Conservation (phyloP, 1,140 invertebrate species). For the Saccostrea glomerata region DNA sequence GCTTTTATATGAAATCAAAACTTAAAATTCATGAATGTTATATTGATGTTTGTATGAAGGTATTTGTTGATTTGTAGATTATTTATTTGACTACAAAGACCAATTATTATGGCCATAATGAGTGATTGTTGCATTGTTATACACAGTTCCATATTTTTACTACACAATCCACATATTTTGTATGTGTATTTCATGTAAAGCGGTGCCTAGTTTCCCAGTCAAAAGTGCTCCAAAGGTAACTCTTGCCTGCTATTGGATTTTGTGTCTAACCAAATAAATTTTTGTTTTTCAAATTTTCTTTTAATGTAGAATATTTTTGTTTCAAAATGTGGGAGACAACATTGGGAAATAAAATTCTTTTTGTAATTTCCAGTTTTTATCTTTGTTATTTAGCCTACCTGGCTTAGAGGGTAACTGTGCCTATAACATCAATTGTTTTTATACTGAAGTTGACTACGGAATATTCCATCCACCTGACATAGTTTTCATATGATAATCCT, state of each 20-base stretch:
- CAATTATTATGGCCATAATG: constrained; percentile 8
- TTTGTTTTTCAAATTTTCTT: not conserved
- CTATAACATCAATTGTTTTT: no score
- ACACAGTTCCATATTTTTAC: not conserved
- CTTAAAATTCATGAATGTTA: not conserved
- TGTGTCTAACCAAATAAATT: constrained; percentile 33
- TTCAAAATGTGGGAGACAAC: constrained; percentile 21
- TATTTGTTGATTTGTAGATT: constrained; percentile 23
- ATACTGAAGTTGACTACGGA: no score
- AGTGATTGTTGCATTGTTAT: constrained; percentile 9
- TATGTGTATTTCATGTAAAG: not conserved
- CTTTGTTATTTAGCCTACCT: not conserved
- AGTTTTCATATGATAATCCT: no score
- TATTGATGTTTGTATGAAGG: constrained; percentile 10
- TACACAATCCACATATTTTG: not conserved
- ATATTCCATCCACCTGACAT: no score
- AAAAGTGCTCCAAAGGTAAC: constrained; percentile 5
- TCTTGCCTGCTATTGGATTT: not conserved
- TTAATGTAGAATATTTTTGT: not conserved
- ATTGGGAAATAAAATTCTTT: constrained; percentile 10
- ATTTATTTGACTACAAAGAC: constrained; percentile 25
- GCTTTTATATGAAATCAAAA: constrained; percentile 27
- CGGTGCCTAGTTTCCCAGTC: constrained; percentile 8
- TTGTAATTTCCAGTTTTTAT: not conserved
- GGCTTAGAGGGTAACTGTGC: no score